A percentile compares a stretch with the other conserved stretches of the same genome.
Evolutionary conservation across 2,888 invertebrate species (phyloP).

Genomic region (Tigriopus californicus): DNA sequence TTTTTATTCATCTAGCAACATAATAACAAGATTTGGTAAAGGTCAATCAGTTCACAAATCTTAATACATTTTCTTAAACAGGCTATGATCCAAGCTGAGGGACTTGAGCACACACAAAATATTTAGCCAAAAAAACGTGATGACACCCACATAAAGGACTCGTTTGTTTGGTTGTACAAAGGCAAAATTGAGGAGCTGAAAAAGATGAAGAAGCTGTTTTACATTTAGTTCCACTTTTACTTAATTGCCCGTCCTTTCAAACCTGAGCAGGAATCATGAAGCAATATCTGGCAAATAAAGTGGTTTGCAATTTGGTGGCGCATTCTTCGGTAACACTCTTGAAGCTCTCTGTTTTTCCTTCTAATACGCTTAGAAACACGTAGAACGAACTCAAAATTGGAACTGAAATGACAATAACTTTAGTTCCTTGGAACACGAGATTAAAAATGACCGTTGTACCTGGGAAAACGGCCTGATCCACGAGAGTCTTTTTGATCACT

Average conservation of each 20-base stretch:
- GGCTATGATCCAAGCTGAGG: background rate
- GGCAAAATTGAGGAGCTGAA: background rate
- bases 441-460: too few species aligned
- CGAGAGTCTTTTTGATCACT: background rate
- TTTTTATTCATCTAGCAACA: too few species aligned
- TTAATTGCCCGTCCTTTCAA: background rate
- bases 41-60: too few species aligned
- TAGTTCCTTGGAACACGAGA: too few species aligned
- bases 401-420: background rate
- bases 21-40: too few species aligned
- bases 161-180: background rate
- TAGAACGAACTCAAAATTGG: background rate
- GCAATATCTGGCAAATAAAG: background rate
- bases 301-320: background rate
- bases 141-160: background rate
- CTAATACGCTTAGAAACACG: background rate
- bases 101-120: background rate
- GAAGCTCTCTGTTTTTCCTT: background rate
- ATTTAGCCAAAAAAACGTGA: background rate
- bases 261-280: slow-evolving; percentile 4
- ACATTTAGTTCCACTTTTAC: too few species aligned
- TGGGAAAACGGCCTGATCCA: background rate
- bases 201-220: background rate
- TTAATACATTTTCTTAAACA: background rate
- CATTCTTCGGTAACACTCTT: background rate